A percentile compares a stretch with the other conserved stretches of the same genome.
These are phyloP conservation scores for Epinephelus cyanopodus DNA, from an alignment of 2,113 vertebrate species.

Conservation along the genomic window DNA sequence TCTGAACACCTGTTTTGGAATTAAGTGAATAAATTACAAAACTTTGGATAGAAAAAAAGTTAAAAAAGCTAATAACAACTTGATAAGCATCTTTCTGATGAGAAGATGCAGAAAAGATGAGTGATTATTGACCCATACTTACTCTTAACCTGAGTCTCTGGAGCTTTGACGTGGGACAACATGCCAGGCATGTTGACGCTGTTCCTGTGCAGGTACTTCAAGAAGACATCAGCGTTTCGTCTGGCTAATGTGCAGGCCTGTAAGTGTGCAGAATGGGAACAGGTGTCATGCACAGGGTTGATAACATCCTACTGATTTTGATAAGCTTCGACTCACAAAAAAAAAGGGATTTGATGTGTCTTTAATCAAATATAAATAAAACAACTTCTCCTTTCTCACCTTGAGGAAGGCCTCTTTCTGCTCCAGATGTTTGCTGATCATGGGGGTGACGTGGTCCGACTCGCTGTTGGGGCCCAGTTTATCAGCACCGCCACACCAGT, in stretches of 20 bases:
- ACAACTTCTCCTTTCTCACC: slow-evolving; percentile 74
- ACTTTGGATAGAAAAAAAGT: background rate
- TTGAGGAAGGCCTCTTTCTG: slow-evolving; percentile 99
- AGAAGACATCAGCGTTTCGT: slow-evolving; percentile 98
- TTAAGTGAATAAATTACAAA: background rate
- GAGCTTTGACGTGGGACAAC: slow-evolving; percentile 97
- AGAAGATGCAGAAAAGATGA: slow-evolving; percentile 1
- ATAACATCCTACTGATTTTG: background rate
- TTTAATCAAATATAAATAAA: background rate
- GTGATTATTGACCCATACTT: slow-evolving; percentile 72
- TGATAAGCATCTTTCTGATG: background rate
- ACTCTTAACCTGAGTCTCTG: slow-evolving; percentile 99
- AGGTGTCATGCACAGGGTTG: slow-evolving; percentile 4
- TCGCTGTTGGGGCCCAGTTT: slow-evolving; percentile 98
- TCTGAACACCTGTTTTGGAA: background rate
- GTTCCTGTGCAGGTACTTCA: slow-evolving; percentile 98
- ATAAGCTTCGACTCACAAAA: background rate
- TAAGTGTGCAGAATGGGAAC: slow-evolving; percentile 1
- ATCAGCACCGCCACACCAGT: slow-evolving; percentile 98
- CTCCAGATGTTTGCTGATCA: slow-evolving; percentile 99
- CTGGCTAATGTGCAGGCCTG: slow-evolving; percentile 96
- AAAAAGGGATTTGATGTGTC: background rate
- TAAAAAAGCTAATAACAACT: background rate
- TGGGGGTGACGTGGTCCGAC: slow-evolving; percentile 96
- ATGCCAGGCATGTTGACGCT: slow-evolving; percentile 99